phyloP scores from a whole-genome alignment of 1,140 invertebrate species.

The Dendroctonus valens region DNA sequence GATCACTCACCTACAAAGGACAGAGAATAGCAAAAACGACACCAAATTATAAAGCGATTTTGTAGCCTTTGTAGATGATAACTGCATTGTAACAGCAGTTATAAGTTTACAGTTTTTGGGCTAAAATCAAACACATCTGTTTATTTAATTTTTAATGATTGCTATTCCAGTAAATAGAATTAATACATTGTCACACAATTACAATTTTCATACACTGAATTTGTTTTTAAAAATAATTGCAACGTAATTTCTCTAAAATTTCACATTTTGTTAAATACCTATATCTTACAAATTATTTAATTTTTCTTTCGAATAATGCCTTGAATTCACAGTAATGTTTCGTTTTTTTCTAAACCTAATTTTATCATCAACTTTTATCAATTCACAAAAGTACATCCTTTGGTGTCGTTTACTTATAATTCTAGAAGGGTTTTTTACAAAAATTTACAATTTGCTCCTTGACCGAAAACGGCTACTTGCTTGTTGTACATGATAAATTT shows the following conservation, averaged over 20 bases:
- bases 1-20: no score
- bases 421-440: neutral
- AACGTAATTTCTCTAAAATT: slow-evolving; percentile 40
- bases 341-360: slow-evolving; percentile 24
- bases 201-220: slow-evolving; percentile 49
- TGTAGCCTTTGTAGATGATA: no score
- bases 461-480: neutral
- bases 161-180: slow-evolving; percentile 50
- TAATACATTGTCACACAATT: slow-evolving; percentile 48
- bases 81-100: no score
- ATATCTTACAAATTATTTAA: slow-evolving; percentile 45
- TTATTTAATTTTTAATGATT: slow-evolving; percentile 43
- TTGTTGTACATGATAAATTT: slow-evolving; percentile 13
- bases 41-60: no score
- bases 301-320: slow-evolving; percentile 41
- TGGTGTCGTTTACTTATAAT: slow-evolving; percentile 3
- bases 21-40: no score
- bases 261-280: slow-evolving; percentile 40
- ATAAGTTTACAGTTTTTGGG: no score
- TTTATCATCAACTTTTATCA: slow-evolving; percentile 14
- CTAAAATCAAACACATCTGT: neutral
- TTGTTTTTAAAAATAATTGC: slow-evolving; percentile 44
- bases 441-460: slow-evolving; percentile 23
- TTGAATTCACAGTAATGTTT: slow-evolving; percentile 45
- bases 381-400: slow-evolving; percentile 24